phyloP scores from a whole-genome alignment of 2,797 vertebrate genomes.

The Avahi laniger region DNA sequence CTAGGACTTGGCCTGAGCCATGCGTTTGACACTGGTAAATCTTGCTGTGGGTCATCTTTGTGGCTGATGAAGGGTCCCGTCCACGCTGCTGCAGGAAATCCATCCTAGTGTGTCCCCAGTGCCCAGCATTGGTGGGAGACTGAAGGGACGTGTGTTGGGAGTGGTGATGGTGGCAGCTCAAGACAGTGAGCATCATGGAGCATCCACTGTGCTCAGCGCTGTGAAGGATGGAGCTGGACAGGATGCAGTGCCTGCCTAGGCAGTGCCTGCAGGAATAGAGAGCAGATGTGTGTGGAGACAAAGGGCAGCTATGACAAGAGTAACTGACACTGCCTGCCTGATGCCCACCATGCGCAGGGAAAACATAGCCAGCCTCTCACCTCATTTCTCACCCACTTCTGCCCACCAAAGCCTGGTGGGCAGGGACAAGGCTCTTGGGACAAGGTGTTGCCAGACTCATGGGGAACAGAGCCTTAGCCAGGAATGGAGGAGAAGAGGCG shows the following conservation, averaged over 20 bases:
- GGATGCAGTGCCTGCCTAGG: not conserved
- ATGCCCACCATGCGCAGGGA: not conserved
- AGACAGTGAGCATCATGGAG: not conserved
- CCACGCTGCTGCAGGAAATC: not conserved
- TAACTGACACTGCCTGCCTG: not conserved
- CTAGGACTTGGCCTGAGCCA: not conserved
- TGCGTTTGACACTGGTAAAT: not conserved
- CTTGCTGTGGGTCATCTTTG: not conserved
- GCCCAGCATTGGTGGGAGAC: too few relatives aligned
- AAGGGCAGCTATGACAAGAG: not conserved
- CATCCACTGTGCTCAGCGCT: not conserved
- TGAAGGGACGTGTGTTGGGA: not conserved
- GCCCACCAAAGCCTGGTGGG: not conserved
- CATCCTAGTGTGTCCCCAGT: not conserved
- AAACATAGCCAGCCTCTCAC: not conserved
- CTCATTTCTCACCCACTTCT: not conserved
- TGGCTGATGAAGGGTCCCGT: not conserved
- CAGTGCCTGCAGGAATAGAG: not conserved
- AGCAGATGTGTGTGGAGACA: not conserved
- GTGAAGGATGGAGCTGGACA: not conserved
- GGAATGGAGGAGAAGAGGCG: too few relatives aligned
- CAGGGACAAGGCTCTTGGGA: not conserved
- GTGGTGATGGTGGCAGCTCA: too few relatives aligned
- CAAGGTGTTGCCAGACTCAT: not conserved
- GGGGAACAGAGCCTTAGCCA: too few relatives aligned